phyloP scores from a whole-genome alignment of 1,140 invertebrate species.

The Polypedilum vanderplanki region DNA sequence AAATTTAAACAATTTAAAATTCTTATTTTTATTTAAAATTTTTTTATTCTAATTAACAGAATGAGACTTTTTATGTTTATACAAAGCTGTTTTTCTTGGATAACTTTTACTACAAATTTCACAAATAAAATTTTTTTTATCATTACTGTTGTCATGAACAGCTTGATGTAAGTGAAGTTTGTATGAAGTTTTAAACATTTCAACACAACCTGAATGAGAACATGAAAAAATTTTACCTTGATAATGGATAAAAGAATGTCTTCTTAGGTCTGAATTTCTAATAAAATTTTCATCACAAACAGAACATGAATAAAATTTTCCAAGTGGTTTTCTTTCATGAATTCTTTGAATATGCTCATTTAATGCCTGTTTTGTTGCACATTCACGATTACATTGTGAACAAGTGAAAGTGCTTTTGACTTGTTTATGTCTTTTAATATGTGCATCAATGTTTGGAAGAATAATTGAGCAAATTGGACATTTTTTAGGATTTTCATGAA shows the following conservation, averaged over 20 bases:
- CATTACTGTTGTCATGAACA: background rate
- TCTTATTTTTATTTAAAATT: no score
- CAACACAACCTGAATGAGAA: background rate
- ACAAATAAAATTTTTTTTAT: background rate
- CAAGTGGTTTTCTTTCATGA: background rate
- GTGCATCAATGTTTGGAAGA: background rate
- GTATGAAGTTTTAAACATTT: slow-evolving; percentile 19
- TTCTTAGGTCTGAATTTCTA: background rate
- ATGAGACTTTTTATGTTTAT: background rate
- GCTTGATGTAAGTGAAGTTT: background rate
- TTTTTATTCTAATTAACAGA: no score
- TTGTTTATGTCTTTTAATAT: background rate
- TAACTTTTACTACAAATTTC: background rate
- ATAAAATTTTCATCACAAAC: background rate
- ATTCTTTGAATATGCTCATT: background rate
- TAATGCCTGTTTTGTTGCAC: background rate
- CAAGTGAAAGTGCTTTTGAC: background rate
- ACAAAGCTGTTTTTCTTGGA: background rate
- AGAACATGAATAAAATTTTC: background rate
- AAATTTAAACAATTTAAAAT: no score
- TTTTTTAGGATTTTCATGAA: background rate
- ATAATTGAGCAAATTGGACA: background rate
- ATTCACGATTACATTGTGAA: background rate
- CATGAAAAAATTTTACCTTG: background rate
- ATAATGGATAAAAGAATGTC: background rate